phyloP scores from a whole-genome alignment of 2,113 vertebrate species.

The Amia ocellicauda region DNA sequence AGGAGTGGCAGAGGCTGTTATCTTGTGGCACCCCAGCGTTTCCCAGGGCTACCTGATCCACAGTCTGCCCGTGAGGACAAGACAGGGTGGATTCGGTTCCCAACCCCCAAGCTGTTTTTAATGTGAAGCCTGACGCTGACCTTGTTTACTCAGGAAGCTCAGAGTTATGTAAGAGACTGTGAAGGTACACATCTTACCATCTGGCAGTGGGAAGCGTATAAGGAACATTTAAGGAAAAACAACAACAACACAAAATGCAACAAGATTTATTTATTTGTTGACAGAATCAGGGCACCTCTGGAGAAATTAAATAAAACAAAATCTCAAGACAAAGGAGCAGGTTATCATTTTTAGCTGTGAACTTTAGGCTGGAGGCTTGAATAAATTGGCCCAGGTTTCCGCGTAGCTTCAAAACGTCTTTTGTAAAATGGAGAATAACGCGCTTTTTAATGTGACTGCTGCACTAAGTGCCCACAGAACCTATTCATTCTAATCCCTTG shows the following conservation, averaged over 20 bases:
- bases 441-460: too few species aligned
- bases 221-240: too few species aligned
- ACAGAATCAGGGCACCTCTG: constrained; percentile 1
- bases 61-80: not conserved
- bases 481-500: not conserved
- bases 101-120: not conserved
- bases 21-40: too few species aligned
- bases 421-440: too few species aligned
- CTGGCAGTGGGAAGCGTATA: too few species aligned
- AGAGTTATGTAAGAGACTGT: not conserved
- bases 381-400: not conserved
- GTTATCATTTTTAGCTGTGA: not conserved
- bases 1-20: too few species aligned
- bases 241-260: not conserved
- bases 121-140: not conserved
- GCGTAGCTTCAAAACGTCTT: not conserved
- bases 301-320: not conserved
- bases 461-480: not conserved
- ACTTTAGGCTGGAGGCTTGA: not conserved
- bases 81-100: not conserved
- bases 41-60: not conserved
- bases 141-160: constrained; percentile 11
- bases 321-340: not conserved
- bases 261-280: not conserved
- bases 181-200: too few species aligned